phyloP scores from a whole-genome alignment of 2,113 vertebrate genomes.

The Clarias macrocephalus region DNA sequence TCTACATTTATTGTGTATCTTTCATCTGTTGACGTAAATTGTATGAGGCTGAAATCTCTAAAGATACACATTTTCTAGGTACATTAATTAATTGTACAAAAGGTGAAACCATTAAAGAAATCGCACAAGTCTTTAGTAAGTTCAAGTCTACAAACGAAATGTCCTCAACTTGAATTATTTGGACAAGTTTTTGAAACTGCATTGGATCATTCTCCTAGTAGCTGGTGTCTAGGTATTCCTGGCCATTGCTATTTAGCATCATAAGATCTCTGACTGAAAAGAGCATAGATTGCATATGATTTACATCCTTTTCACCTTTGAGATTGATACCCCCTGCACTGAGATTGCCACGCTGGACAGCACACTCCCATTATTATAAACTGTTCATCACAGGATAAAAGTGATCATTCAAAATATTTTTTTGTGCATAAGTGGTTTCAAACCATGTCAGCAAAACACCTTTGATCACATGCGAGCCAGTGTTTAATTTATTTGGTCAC shows the following conservation, averaged over 20 bases:
- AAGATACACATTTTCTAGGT: neutral
- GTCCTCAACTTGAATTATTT: too few relatives aligned
- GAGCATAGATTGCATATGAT: neutral
- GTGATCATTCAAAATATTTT: neutral
- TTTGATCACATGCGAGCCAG: neutral
- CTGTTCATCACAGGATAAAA: neutral
- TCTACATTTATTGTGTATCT: neutral
- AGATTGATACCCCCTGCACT: neutral
- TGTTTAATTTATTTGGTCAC: neutral
- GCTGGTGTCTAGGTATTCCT: neutral
- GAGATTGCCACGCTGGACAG: neutral
- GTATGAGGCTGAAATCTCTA: too few relatives aligned
- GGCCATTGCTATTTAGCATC: neutral
- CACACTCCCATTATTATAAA: neutral
- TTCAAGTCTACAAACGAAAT: too few relatives aligned
- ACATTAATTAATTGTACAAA: neutral
- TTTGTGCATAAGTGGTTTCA: neutral
- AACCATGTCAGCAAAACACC: neutral
- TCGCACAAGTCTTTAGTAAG: too few relatives aligned
- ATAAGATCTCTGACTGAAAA: neutral
- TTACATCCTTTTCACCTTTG: neutral
- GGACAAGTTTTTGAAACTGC: neutral
- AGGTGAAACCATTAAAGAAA: too few relatives aligned
- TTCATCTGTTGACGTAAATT: neutral
- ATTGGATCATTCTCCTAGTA: neutral